Base-by-base conservation (phyloP, 2,888 invertebrate genomes). In the Rhagonycha fulva region DNA sequence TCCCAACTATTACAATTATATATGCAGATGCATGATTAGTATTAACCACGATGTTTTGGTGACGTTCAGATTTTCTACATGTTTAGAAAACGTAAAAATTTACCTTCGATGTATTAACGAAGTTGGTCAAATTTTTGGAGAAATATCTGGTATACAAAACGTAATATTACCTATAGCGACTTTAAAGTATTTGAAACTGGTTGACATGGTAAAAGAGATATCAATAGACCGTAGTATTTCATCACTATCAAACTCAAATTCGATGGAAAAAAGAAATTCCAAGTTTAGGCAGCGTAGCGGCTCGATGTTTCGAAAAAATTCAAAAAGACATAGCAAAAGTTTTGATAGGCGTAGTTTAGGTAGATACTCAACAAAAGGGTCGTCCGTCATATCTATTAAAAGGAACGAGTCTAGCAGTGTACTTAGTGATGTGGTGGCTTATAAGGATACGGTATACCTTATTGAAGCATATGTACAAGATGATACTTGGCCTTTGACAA, bases 401-500 rank as follows among this genome's bases (percentile, higher is more conserved):
- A 68, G 28, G 24, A 23, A 11, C 7, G 23, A 68, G 14, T 23
- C 19, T 0, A 62, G 62, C 62, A 32, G 9, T 14, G 7, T 32
- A 10, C 9, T 62, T 14, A 23, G 24, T 14, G 69, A 73, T 3
- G 4, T 14, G 3, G 9, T 63, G 9, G 61, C 14, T 14, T 70
- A 66, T n/a, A 75, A 70, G 68, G 70, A 72, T 12, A 78, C 82
- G 28, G 66, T 67, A 81, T 78, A 81, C 75, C 71, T 80, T 3
- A 32, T 86, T 11, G 86, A 87, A 69, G 87, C 84, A 10, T 82
- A 79, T 7, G 85, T 88, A n/a, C 71, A 87, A 0, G 82, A 87
- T 4, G 78, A 88, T 69, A 85, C 86, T 1, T 89, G 89, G 89
- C 89, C 89, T 1, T 78, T 89, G 69, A 87, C 85, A 0, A 78